Evolutionary conservation across 2,888 invertebrate genomes (phyloP), one percentile per base, ranked within the genome.

Genomic region (Synanthedon vespiformis): DNA sequence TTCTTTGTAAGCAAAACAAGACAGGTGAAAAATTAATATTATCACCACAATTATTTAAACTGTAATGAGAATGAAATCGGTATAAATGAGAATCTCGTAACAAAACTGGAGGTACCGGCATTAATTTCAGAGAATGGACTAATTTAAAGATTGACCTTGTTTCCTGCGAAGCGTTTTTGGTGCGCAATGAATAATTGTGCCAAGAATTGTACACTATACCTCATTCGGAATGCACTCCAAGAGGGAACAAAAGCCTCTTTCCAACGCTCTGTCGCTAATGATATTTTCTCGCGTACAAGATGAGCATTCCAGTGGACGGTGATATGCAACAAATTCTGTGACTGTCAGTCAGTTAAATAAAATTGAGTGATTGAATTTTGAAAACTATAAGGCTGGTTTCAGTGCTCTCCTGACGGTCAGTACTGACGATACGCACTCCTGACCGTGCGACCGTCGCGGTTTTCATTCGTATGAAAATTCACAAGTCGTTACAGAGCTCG

Each of bases 201-300:
- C 44, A 44, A 13, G 44, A 13, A 44, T 44, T 44, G 14, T 44
- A 44, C 13, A 48, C 12, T 48, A 18, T 48, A 48, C 18, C 48
- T 48, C 48, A 48, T 48, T 48, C 48, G 40, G 40, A 49, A 51
- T 22, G 40, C 50, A 47, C 54, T 53, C 51, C 16, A 22, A 48
- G 48, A 48, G 14, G 41, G 47, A 14, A 22, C 34, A n/a, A 53
- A 55, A 55, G 53, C 55, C 55, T 53, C 55, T 55, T 55, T 55
- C 51, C 50, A 52, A 41, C 50, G 14, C 44, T 55, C 53, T 51
- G 49, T 40, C 52, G 51, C 44, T 55, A 55, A 55, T 55, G 53
- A 55, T 53, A 55, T 55, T 53, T 53, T 50, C 52, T 54, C 51
- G 41, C 14, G 48, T 41, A 50, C 51, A 49, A 49, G 51, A 55